Conservation (phyloP, 1,140 invertebrate genomes). For the Dreissena polymorpha region DNA sequence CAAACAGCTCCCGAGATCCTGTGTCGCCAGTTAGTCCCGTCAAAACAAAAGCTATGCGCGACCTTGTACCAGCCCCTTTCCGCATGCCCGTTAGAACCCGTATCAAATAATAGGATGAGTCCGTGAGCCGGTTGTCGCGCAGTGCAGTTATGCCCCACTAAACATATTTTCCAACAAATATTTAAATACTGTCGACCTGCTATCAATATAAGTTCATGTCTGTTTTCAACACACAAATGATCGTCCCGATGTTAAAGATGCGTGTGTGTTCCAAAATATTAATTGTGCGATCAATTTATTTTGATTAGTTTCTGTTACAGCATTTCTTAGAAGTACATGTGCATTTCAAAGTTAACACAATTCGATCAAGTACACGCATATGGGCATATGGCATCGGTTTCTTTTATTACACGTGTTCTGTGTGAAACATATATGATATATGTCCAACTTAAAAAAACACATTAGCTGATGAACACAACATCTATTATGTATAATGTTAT, state of each 20-base stretch:
- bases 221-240: background rate
- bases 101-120: conserved; percentile 68
- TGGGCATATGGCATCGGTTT: too few species aligned
- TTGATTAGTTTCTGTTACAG: too few species aligned
- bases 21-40: conserved; percentile 65
- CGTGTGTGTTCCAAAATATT: background rate
- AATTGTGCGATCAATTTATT: too few species aligned
- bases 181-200: background rate
- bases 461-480: too few species aligned
- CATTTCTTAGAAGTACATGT: too few species aligned
- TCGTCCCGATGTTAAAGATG: background rate
- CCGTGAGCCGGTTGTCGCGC: conserved; percentile 61
- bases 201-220: background rate
- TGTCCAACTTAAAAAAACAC: too few species aligned
- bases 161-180: background rate
- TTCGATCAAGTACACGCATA: too few species aligned
- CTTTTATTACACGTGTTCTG: too few species aligned
- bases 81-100: conserved; percentile 69
- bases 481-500: too few species aligned
- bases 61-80: conserved; percentile 64
- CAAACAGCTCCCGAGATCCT: conserved; percentile 57
- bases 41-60: conserved; percentile 65
- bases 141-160: conserved; percentile 69
- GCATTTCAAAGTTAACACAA: too few species aligned
- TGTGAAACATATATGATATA: too few species aligned